Evolutionary conservation across 2,888 invertebrate species (phyloP).

Genomic region (Drosophila quinaria): DNA sequence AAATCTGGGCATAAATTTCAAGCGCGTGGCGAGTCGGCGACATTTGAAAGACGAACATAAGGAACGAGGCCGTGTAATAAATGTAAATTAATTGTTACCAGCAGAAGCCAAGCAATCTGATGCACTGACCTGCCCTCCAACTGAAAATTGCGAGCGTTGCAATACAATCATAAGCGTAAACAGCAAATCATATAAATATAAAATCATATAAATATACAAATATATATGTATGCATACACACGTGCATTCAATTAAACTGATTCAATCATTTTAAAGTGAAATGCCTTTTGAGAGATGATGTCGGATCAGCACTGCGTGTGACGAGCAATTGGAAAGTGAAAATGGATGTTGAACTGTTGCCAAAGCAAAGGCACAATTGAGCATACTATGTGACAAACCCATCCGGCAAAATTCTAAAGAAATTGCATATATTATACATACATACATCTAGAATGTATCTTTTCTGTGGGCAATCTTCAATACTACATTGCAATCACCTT

Average conservation of each 20-base stretch:
- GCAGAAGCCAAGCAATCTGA: background rate
- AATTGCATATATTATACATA: background rate
- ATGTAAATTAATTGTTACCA: slow-evolving; percentile 49
- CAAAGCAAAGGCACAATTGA: slow-evolving; percentile 16
- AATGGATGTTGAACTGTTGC: slow-evolving; percentile 47
- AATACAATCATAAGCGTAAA: slow-evolving; percentile 62
- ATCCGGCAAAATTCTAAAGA: background rate
- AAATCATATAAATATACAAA: background rate
- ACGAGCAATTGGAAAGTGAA: slow-evolving; percentile 54
- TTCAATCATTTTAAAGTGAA: slow-evolving; percentile 69
- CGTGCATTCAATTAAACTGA: slow-evolving; percentile 67
- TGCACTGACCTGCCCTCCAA: slow-evolving; percentile 62
- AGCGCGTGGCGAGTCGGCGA: slow-evolving; percentile 59
- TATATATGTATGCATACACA: background rate
- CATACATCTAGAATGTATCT: background rate
- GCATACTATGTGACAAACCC: background rate
- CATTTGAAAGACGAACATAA: slow-evolving; percentile 25
- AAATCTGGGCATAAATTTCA: slow-evolving; percentile 35
- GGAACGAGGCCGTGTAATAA: slow-evolving; percentile 23
- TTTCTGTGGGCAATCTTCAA: background rate
- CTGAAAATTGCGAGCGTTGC: slow-evolving; percentile 49
- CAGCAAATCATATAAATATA: slow-evolving; percentile 32
- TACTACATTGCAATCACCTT: background rate
- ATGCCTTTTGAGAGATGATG: slow-evolving; percentile 49
- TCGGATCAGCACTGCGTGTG: slow-evolving; percentile 45